Conservation (phyloP, 2,113 vertebrate species). For the Eidolon helvum region DNA sequence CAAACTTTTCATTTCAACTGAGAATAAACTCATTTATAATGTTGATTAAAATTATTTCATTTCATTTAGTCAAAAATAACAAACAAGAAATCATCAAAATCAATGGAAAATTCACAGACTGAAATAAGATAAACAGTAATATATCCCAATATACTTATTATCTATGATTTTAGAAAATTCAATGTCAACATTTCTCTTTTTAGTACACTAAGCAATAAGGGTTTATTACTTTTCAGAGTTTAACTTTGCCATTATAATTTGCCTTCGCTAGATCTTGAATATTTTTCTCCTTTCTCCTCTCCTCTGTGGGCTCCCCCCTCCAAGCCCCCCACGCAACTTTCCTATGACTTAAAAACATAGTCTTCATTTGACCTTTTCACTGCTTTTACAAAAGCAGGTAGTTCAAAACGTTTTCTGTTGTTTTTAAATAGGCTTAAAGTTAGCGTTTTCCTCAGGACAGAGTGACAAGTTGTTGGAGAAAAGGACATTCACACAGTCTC, state of each 20-base stretch:
- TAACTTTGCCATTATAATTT: not conserved
- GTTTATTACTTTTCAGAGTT: not conserved
- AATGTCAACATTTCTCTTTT: not conserved
- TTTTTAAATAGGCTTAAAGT: slow-evolving; percentile 10
- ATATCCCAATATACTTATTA: slow-evolving; percentile 14
- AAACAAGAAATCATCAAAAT: slow-evolving; percentile 65
- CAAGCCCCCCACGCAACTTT: not conserved
- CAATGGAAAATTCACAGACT: slow-evolving; percentile 71
- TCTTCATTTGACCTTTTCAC: slow-evolving; percentile 5
- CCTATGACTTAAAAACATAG: not conserved
- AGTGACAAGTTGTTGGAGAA: not conserved
- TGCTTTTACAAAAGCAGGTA: not conserved
- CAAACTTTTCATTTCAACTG: slow-evolving; percentile 74
- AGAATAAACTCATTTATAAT: slow-evolving; percentile 74
- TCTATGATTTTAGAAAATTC: not conserved
- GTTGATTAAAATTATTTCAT: slow-evolving; percentile 71
- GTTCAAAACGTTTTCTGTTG: not conserved
- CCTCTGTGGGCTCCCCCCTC: too few relatives aligned
- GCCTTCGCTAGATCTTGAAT: not conserved
- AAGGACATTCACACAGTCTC: not conserved
- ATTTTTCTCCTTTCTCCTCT: not conserved
- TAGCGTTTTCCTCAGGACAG: not conserved
- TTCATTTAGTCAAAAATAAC: slow-evolving; percentile 68
- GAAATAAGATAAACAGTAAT: slow-evolving; percentile 64
- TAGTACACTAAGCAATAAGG: not conserved